These are phyloP conservation scores for Acridotheres tristis DNA, from an alignment of 2,797 vertebrate species.

Conservation along the genomic window DNA sequence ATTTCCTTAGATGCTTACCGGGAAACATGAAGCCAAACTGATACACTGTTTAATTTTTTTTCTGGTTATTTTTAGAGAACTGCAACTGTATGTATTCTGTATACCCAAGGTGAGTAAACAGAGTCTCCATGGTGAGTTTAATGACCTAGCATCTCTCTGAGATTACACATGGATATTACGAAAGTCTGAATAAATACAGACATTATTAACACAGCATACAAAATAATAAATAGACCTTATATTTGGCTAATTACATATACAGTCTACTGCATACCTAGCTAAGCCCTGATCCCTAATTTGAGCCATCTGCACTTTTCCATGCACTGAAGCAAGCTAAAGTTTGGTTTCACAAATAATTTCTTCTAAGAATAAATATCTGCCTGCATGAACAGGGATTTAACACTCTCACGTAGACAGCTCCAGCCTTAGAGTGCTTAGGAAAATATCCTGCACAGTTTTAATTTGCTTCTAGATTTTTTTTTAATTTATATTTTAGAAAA, in stretches of 20 bases:
- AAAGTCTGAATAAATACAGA: constrained; percentile 7
- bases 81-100: neutral
- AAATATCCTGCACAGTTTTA: neutral
- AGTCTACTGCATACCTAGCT: neutral
- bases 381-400: neutral
- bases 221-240: neutral
- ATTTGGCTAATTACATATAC: neutral
- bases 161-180: neutral
- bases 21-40: neutral
- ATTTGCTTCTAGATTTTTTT: neutral
- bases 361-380: neutral
- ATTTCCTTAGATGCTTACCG: neutral
- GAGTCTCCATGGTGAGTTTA: constrained; percentile 38
- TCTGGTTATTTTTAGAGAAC: neutral
- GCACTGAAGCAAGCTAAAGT: neutral
- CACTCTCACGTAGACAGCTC: neutral
- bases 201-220: neutral
- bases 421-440: neutral
- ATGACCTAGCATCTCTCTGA: neutral
- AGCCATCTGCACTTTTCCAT: neutral
- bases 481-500: neutral
- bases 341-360: neutral
- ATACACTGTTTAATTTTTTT: neutral
- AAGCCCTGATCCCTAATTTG: neutral
- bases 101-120: constrained; percentile 28